A percentile compares a stretch with the other conserved stretches of the same genome.
phyloP scores from a whole-genome alignment of 2,888 invertebrate species.

The Ypsolopha sequella region DNA sequence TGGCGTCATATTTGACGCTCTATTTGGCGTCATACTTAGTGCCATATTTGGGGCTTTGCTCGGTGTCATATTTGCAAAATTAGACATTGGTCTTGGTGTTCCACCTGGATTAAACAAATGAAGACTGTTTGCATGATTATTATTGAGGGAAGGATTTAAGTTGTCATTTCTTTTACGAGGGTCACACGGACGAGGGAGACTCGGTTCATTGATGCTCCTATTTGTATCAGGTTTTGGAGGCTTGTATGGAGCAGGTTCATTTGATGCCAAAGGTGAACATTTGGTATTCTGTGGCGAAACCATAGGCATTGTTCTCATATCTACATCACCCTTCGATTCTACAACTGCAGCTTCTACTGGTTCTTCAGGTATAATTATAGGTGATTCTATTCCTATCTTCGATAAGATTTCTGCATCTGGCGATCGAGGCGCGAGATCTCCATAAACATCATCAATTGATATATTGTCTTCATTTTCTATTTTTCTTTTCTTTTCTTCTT shows the following conservation, averaged over 20 bases:
- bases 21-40: slow-evolving; percentile 9
- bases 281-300: background rate
- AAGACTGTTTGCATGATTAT: slow-evolving; percentile 20
- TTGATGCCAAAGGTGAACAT: slow-evolving; percentile 1
- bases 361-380: slow-evolving; percentile 53
- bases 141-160: slow-evolving; percentile 13
- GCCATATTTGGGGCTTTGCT: slow-evolving; percentile 5
- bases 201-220: slow-evolving; percentile 10
- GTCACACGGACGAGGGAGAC: slow-evolving; percentile 20
- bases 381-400: slow-evolving; percentile 23
- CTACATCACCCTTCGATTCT: slow-evolving; percentile 29
- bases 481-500: slow-evolving; percentile 17
- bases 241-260: background rate
- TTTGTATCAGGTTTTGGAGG: slow-evolving; percentile 13
- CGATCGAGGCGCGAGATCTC: slow-evolving; percentile 47
- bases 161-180: slow-evolving; percentile 38
- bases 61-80: slow-evolving; percentile 16
- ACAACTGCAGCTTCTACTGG: slow-evolving; percentile 29
- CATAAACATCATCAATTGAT: slow-evolving; percentile 28
- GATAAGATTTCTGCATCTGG: slow-evolving; percentile 38
- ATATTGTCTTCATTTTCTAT: slow-evolving; percentile 2
- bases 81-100: slow-evolving; percentile 13
- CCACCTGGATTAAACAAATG: slow-evolving; percentile 20
- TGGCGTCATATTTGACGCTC: slow-evolving; percentile 7
- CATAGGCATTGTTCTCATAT: slow-evolving; percentile 36